A percentile compares a stretch with the other conserved stretches of the same genome.
These are phyloP conservation scores for Delphinus delphis DNA, from an alignment of 2,113 vertebrate genomes.

Conservation along the genomic window DNA sequence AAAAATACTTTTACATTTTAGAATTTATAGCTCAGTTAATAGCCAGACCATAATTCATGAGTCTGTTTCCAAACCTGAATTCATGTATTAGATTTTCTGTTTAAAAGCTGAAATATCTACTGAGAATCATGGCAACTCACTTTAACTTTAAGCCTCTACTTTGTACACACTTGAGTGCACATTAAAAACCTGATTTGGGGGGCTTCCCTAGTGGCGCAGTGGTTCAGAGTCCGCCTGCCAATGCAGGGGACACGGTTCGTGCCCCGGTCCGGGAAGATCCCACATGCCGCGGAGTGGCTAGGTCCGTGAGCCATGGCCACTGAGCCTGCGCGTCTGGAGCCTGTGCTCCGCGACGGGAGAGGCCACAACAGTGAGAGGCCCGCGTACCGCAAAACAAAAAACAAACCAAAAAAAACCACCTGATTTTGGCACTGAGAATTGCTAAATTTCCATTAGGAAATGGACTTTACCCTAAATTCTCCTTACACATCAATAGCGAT, in stretches of 20 bases:
- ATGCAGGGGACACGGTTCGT: no score
- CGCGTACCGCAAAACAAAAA: no score
- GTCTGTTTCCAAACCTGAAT: neutral
- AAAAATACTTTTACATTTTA: neutral
- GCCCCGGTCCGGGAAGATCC: no score
- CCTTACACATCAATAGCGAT: slow-evolving; percentile 92
- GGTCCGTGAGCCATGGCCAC: no score
- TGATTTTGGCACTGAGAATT: slow-evolving; percentile 4
- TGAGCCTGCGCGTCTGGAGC: no score
- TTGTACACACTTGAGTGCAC: neutral
- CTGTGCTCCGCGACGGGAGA: no score
- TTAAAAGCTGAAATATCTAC: neutral
- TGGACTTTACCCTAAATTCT: slow-evolving; percentile 70
- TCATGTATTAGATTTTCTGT: neutral
- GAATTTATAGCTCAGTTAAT: neutral
- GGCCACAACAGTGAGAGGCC: no score
- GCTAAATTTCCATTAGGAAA: slow-evolving; percentile 52
- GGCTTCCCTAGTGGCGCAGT: no score
- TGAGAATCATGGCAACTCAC: neutral
- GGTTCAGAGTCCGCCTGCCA: no score
- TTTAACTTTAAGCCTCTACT: neutral
- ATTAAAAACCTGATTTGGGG: neutral
- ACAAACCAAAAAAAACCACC: no score
- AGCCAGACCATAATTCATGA: neutral
- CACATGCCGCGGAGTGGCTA: no score